These are phyloP conservation scores for Cheilosia scutellata DNA, from an alignment of 2,888 invertebrate genomes.

Conservation along the genomic window DNA sequence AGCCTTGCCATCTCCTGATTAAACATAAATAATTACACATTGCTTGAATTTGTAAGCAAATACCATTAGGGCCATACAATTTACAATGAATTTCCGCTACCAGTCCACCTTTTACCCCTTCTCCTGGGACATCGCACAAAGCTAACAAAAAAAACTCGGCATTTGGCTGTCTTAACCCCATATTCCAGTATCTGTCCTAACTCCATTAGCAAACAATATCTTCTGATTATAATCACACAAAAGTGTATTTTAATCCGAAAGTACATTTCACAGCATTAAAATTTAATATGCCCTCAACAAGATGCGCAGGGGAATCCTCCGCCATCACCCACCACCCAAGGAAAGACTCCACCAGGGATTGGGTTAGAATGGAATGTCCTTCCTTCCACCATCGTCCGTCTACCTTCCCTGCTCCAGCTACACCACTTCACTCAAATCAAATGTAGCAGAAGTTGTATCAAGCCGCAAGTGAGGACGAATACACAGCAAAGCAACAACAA, in stretches of 20 bases:
- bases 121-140: not conserved
- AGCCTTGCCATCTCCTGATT: not conserved
- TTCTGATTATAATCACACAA: conserved; percentile 76
- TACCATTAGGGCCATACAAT: conserved; percentile 23
- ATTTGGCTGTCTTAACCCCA: conserved; percentile 57
- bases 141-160: conserved; percentile 32
- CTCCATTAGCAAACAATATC: conserved; percentile 75
- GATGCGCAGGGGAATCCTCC: conserved; percentile 56
- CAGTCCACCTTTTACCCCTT: conserved; percentile 1
- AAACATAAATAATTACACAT: not conserved
- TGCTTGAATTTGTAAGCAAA: not conserved
- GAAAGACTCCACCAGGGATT: conserved; percentile 13
- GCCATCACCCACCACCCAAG: conserved; percentile 5
- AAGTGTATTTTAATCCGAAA: conserved; percentile 75
- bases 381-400: not conserved
- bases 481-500: conserved; percentile 14
- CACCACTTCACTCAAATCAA: conserved; percentile 67
- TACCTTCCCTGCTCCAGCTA: not conserved
- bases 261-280: conserved; percentile 74
- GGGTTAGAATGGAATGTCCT: conserved; percentile 40
- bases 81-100: conserved; percentile 44
- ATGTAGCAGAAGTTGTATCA: conserved; percentile 69
- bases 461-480: conserved; percentile 49
- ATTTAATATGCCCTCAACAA: conserved; percentile 75
- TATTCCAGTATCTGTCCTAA: conserved; percentile 61